A percentile compares a stretch with the other conserved stretches of the same genome.
phyloP scores from a whole-genome alignment of 2,113 vertebrate genomes.

The Odontesthes bonariensis region DNA sequence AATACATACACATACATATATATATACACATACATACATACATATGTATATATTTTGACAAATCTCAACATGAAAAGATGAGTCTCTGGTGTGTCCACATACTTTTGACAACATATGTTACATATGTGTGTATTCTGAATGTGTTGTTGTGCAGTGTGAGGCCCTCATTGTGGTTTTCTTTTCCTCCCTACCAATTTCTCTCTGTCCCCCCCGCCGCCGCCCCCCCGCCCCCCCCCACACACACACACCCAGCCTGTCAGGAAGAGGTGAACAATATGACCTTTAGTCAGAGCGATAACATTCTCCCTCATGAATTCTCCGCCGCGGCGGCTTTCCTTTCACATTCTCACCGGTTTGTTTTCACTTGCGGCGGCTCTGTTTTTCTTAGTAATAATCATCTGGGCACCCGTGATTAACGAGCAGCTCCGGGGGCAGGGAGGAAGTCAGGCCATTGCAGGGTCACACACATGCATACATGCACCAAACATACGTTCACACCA shows the following conservation, averaged over 20 bases:
- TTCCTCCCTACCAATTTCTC: conserved; percentile 64
- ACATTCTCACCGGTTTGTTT: conserved; percentile 70
- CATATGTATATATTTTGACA: too few species aligned
- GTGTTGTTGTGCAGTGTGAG: conserved; percentile 44
- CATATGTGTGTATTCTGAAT: neutral
- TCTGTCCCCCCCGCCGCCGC: conserved; percentile 71
- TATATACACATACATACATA: too few species aligned
- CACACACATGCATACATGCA: conserved; percentile 14
- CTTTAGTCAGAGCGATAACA: conserved; percentile 76
- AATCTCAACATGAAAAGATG: neutral
- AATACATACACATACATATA: too few species aligned
- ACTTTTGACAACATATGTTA: conserved; percentile 16
- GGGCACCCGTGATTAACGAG: conserved; percentile 69
- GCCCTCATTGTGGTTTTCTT: conserved; percentile 55
- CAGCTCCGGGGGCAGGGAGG: conserved; percentile 24
- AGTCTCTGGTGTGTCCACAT: conserved; percentile 9
- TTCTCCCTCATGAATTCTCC: conserved; percentile 68
- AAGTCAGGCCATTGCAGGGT: conserved; percentile 36
- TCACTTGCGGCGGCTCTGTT: conserved; percentile 65
- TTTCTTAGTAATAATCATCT: conserved; percentile 69
- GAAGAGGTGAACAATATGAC: conserved; percentile 83
- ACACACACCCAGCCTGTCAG: conserved; percentile 69
- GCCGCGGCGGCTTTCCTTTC: conserved; percentile 59
- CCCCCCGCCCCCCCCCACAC: neutral
- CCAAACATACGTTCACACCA: neutral